These are phyloP conservation scores for Frankliniella intonsa DNA, from an alignment of 2,888 invertebrate species.

Conservation along the genomic window DNA sequence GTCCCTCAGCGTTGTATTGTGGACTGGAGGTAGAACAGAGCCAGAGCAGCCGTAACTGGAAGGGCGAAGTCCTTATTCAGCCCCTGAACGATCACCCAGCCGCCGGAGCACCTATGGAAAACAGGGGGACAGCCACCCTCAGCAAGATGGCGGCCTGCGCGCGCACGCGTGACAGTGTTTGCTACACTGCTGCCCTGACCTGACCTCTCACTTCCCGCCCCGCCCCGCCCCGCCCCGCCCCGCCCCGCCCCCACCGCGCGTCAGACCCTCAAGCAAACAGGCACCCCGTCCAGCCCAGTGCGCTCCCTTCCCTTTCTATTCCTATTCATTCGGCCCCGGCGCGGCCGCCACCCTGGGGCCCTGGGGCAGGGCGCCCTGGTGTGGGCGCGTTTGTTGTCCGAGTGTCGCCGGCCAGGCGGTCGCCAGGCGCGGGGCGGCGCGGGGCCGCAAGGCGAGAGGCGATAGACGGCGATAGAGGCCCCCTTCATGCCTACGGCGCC, in stretches of 20 bases:
- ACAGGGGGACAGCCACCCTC: too few species aligned
- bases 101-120: too few species aligned
- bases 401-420: neutral
- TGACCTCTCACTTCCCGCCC: neutral
- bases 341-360: neutral
- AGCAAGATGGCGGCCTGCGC: too few species aligned
- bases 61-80: too few species aligned
- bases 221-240: neutral
- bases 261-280: neutral
- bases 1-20: too few species aligned
- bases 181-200: neutral
- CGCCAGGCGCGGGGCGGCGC: neutral
- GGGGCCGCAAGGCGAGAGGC: too few species aligned
- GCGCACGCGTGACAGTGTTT: too few species aligned
- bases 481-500: too few species aligned
- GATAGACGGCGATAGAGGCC: too few species aligned
- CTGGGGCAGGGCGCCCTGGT: neutral
- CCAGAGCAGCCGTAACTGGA: too few species aligned
- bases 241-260: neutral
- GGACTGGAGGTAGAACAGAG: too few species aligned
- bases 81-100: too few species aligned
- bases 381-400: neutral
- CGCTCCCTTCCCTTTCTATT: neutral
- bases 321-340: slow-evolving; percentile 1
- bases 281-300: neutral